Conservation (phyloP, 1,140 invertebrate species). For the Saccostrea echinata region DNA sequence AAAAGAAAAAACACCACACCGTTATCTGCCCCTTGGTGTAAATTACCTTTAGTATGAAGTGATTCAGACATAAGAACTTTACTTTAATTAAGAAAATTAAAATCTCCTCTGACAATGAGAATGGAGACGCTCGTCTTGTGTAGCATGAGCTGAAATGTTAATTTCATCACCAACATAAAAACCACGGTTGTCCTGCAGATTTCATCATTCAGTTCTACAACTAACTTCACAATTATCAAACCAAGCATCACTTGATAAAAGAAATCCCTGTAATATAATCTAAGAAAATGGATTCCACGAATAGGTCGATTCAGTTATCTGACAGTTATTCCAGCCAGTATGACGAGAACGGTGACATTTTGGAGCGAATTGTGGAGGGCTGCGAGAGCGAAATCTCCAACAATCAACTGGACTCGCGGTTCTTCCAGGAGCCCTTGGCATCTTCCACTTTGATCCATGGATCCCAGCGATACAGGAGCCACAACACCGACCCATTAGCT, state of each 20-base stretch:
- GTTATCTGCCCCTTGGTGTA: too few species aligned
- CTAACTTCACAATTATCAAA: neutral
- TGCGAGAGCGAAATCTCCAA: constrained; percentile 18
- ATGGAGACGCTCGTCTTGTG: neutral
- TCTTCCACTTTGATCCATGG: neutral
- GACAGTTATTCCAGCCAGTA: constrained; percentile 31
- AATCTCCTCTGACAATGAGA: neutral
- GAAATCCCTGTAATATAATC: too few species aligned
- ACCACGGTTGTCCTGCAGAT: neutral
- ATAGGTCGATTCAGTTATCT: neutral
- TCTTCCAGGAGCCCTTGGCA: neutral
- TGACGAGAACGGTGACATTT: constrained; percentile 22
- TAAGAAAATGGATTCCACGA: neutral
- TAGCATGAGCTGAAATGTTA: neutral
- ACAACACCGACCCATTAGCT: neutral
- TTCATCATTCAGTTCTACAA: neutral
- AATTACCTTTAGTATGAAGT: too few species aligned
- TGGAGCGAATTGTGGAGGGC: constrained; percentile 37
- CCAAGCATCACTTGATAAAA: neutral
- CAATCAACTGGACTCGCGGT: neutral
- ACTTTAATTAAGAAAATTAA: too few species aligned
- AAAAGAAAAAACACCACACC: too few species aligned
- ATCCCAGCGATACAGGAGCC: neutral
- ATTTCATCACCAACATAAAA: neutral
- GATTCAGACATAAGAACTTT: too few species aligned